Percentiles rank a stretch among this genome's conserved stretches.
These are phyloP conservation scores for Bettongia penicillata DNA, from an alignment of 2,113 vertebrate species.

Conservation along the genomic window DNA sequence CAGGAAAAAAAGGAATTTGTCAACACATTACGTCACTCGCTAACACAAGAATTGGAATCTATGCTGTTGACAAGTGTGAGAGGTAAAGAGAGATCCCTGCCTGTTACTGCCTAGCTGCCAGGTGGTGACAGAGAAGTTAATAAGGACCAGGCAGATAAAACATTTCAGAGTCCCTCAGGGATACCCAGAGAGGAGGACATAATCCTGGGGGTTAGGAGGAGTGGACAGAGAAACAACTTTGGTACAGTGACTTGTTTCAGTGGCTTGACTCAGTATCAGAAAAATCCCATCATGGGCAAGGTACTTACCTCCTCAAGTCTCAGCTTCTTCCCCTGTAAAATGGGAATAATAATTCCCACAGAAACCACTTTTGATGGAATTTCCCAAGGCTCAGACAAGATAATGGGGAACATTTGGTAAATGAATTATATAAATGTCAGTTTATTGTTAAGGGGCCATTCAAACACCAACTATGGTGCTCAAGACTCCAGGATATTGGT, in stretches of 20 bases:
- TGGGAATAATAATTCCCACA: not conserved
- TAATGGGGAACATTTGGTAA: not conserved
- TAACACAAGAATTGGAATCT: constrained; percentile 76
- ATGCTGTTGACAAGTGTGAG: constrained; percentile 79
- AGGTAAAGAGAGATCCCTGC: constrained; percentile 71
- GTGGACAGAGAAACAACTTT: not conserved
- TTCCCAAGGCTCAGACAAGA: not conserved
- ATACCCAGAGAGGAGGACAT: not conserved
- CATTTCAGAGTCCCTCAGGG: constrained; percentile 51
- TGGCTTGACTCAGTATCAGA: not conserved
- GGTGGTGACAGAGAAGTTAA: constrained; percentile 77
- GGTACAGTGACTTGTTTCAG: not conserved
- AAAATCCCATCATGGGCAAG: not conserved
- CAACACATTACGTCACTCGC: constrained; percentile 71
- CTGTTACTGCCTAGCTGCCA: constrained; percentile 75
- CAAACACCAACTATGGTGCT: not conserved
- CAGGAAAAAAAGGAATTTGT: constrained; percentile 84
- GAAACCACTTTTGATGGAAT: not conserved
- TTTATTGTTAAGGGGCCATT: not conserved
- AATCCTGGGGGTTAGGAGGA: not conserved
- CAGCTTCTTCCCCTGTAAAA: not conserved
- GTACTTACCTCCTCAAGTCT: not conserved
- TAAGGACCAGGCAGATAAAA: constrained; percentile 75
- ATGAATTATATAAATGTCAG: not conserved
- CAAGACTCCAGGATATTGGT: not conserved